A percentile compares a stretch with the other conserved stretches of the same genome.
These are phyloP conservation scores for Agrilus cyanescens DNA, from an alignment of 2,888 invertebrate species.

Conservation along the genomic window DNA sequence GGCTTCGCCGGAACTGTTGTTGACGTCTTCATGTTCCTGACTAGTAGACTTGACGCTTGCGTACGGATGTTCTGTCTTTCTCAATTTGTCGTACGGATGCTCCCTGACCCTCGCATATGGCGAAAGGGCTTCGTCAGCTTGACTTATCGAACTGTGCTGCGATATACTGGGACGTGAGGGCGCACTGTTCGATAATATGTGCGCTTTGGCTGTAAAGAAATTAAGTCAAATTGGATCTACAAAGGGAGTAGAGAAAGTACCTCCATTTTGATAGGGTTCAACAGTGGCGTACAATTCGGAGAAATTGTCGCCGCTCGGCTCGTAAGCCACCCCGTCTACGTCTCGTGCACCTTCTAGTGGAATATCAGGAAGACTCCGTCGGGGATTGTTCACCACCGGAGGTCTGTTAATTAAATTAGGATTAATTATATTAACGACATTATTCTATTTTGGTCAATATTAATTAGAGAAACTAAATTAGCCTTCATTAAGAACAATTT, in stretches of 20 bases:
- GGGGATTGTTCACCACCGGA: constrained; percentile 42
- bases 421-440: neutral
- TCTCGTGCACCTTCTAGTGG: constrained; percentile 44
- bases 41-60: constrained; percentile 53
- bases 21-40: constrained; percentile 13
- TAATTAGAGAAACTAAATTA: no score
- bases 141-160: constrained; percentile 47
- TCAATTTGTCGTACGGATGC: constrained; percentile 47
- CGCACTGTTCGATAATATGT: constrained; percentile 27
- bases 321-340: constrained; percentile 27
- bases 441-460: no score
- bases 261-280: constrained; percentile 30
- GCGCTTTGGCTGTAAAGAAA: constrained; percentile 23
- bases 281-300: constrained; percentile 82
- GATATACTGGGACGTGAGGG: constrained; percentile 42
- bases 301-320: constrained; percentile 53
- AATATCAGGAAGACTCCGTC: constrained; percentile 76
- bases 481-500: no score
- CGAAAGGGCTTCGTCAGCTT: constrained; percentile 39
- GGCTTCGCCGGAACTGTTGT: constrained; percentile 20
- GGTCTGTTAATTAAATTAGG: constrained; percentile 24
- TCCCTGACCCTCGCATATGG: constrained; percentile 52
- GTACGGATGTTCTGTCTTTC: constrained; percentile 52
- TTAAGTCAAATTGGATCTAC: no score
- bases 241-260: constrained; percentile 10